These are phyloP conservation scores for Ochropleura leucogaster DNA, from an alignment of 2,888 invertebrate genomes.

Conservation along the genomic window DNA sequence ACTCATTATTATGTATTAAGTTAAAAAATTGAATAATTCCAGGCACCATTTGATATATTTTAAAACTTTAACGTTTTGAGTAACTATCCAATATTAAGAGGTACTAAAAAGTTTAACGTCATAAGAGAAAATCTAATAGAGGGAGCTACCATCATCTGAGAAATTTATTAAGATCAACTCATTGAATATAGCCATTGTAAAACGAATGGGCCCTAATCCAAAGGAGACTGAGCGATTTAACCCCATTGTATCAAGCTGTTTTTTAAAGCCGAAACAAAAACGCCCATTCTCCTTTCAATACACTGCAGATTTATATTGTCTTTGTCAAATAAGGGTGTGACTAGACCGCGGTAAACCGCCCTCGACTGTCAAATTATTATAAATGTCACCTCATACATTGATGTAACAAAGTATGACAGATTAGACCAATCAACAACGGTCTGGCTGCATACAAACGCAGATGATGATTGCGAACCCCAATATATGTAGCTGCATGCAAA, in stretches of 20 bases:
- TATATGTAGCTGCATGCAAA: neutral
- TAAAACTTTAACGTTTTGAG: constrained; percentile 48
- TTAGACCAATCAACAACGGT: neutral
- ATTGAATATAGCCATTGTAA: neutral
- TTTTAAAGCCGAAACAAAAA: neutral
- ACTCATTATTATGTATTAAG: constrained; percentile 59
- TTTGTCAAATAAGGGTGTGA: neutral
- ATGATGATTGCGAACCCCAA: neutral
- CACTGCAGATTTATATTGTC: neutral
- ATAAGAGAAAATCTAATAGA: constrained; percentile 5
- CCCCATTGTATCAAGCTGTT: neutral
- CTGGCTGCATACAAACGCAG: neutral
- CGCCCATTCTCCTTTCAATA: neutral
- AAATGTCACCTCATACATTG: neutral
- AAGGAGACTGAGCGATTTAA: neutral
- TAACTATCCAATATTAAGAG: constrained; percentile 42
- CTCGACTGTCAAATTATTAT: neutral
- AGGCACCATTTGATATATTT: constrained; percentile 75
- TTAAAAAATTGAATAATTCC: constrained; percentile 61
- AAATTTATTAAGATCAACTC: neutral
- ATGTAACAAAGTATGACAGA: neutral
- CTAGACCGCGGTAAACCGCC: neutral
- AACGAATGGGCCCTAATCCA: neutral
- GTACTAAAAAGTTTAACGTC: neutral
- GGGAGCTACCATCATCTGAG: neutral